Base-by-base conservation (phyloP, 2,113 vertebrate species). In the Hippocampus guttulatus region DNA sequence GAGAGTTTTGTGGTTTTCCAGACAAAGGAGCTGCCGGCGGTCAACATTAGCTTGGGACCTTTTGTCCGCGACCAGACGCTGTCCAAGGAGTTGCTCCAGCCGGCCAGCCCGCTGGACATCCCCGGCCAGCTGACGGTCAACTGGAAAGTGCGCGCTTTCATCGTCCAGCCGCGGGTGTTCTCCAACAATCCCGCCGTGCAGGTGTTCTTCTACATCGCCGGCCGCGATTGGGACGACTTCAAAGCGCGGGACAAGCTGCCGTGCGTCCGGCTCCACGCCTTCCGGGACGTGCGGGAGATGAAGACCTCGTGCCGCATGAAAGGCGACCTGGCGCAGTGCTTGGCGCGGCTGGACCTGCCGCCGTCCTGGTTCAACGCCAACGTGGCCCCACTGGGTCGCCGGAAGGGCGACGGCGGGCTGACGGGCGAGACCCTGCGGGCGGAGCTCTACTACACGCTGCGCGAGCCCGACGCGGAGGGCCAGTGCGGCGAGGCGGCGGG, bases 61-160 rank as follows among this genome's bases (percentile, higher is more conserved):
- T 98, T 95, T 79, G 90, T 94, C 85, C 92, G 93, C 14, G 96
- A 95, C 87, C 93, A 95, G 86, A 92, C 92, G 18, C 85, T 99
- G 69, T 94, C 95, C 78, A 95, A 95, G 84, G 97, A 99, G 77
- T 78, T 98, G 41, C 93, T 99, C 23, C 96, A 98, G 89, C 97
- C 97, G 0, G 91, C 96, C 63, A 95, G 96, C 87, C 94, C 96
- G 1, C 84, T 98, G 91, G 95, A 98, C 81, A 92, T 99, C 41
- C 94, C 95, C 0, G 93, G 94, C 70, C 92, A 94, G 79, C 89
- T 99, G 80, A 98, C 97, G 0, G 95, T 98, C 85, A 97, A 95
- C 92, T 98, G 97, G 97, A 99, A 98, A 84, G 95, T 98, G 27
- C 93, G 97, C n/a, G 96, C 97, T 57, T 98, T 96, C 88, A 98